Evolutionary conservation across 53 echinoderm and acorn worm genomes (phyloP).

Genomic region (Holothuria leucospilota): DNA sequence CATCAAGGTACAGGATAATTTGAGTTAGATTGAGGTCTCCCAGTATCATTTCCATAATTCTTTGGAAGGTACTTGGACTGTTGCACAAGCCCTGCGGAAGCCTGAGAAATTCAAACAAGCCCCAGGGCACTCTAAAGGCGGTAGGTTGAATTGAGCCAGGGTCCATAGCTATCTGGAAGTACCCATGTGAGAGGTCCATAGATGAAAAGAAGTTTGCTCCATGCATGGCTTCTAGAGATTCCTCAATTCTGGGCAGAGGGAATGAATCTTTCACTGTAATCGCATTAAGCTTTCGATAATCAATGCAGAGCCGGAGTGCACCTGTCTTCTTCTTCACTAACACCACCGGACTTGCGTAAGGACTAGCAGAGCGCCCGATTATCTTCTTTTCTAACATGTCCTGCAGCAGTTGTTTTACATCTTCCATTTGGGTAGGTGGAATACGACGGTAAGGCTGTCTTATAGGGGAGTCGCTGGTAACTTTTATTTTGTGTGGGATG

Average conservation of each 20-base stretch:
- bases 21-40: conserved; percentile 58
- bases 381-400: conserved; percentile 28
- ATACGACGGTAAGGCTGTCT: too few species aligned
- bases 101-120: conserved; percentile 45
- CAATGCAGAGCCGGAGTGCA: conserved; percentile 46
- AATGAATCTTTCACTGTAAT: conserved; percentile 51
- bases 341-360: conserved; percentile 60
- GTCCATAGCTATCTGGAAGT: conserved; percentile 61
- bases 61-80: conserved; percentile 62
- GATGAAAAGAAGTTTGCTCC: conserved; percentile 56
- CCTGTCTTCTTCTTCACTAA: conserved; percentile 56
- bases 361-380: conserved; percentile 42
- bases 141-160: conserved; percentile 49
- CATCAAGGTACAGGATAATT: conserved; percentile 41
- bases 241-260: conserved; percentile 50
- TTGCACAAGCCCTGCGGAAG: conserved; percentile 58
- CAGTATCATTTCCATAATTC: conserved; percentile 42
- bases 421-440: not conserved
- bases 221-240: conserved; percentile 56
- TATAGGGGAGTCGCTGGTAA: too few species aligned
- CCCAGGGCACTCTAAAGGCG: conserved; percentile 64
- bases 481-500: too few species aligned
- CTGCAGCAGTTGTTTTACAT: conserved; percentile 20
- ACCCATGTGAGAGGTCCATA: conserved; percentile 59
- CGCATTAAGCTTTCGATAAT: conserved; percentile 50